Conservation (phyloP, 1,140 invertebrate genomes). For the Nylanderia fulva region DNA sequence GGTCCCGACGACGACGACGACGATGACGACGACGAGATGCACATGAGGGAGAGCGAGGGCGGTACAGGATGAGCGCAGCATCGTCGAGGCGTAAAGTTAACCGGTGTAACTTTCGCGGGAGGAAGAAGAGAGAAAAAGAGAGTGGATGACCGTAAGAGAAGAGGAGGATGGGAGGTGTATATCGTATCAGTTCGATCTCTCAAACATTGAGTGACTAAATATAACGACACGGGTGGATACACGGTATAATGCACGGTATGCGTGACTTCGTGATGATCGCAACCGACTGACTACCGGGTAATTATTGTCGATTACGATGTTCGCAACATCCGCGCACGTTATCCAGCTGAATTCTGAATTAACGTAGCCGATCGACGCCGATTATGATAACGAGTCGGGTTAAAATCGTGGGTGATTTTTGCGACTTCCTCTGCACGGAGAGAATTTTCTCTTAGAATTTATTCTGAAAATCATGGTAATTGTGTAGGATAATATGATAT, state of each 20-base stretch:
- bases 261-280: slow-evolving; percentile 31
- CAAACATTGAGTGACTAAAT: slow-evolving; percentile 63
- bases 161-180: neutral
- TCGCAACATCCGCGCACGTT: slow-evolving; percentile 41
- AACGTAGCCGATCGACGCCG: slow-evolving; percentile 29
- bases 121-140: neutral
- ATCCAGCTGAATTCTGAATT: slow-evolving; percentile 30
- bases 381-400: slow-evolving; percentile 46
- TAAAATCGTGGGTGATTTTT: slow-evolving; percentile 20
- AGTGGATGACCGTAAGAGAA: neutral
- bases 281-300: slow-evolving; percentile 7
- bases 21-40: slow-evolving; percentile 12
- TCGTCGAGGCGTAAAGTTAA: slow-evolving; percentile 56
- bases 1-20: too few relatives aligned
- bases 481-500: too few relatives aligned
- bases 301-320: slow-evolving; percentile 52
- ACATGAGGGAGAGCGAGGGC: slow-evolving; percentile 9
- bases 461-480: too few relatives aligned
- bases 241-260: neutral
- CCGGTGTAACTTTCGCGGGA: slow-evolving; percentile 35
- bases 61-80: slow-evolving; percentile 44
- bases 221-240: slow-evolving; percentile 56
- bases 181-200: slow-evolving; percentile 43
- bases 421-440: too few relatives aligned
- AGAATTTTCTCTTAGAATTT: too few relatives aligned